Conservation (phyloP, 2,797 vertebrate genomes). For the Hydrophis major region DNA sequence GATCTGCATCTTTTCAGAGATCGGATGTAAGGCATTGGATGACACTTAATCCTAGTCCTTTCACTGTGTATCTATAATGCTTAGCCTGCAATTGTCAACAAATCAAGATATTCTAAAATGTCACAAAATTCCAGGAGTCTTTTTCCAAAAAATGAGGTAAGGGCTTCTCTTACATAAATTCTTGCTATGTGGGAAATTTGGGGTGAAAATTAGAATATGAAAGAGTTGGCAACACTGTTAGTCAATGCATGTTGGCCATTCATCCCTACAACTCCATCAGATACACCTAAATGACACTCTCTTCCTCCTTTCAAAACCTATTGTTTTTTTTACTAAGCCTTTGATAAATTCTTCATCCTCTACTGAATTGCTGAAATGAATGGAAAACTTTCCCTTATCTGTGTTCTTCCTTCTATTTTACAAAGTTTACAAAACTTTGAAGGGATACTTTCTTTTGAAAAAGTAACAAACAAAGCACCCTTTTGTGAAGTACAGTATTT, state of each 20-base stretch:
- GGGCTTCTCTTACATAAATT: rapidly evolving
- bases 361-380: not conserved
- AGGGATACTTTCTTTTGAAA: not conserved
- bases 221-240: rapidly evolving
- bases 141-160: not conserved
- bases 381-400: not conserved
- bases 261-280: not conserved
- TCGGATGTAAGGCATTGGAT: not conserved
- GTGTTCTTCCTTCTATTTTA: not conserved
- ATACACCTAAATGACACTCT: not conserved
- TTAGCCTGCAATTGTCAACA: not conserved
- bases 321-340: not conserved
- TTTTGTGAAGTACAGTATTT: not conserved
- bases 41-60: not conserved
- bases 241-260: not conserved
- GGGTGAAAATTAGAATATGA: rapidly evolving
- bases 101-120: not conserved
- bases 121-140: not conserved
- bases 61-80: not conserved
- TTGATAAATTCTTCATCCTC: not conserved
- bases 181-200: not conserved
- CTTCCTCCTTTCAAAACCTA: not conserved
- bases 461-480: not conserved
- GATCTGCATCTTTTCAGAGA: not conserved
- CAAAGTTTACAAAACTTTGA: not conserved